Percentiles rank a stretch among this genome's conserved stretches.
These are phyloP conservation scores for Gavia stellata DNA, from an alignment of 2,113 vertebrate species.

Conservation along the genomic window DNA sequence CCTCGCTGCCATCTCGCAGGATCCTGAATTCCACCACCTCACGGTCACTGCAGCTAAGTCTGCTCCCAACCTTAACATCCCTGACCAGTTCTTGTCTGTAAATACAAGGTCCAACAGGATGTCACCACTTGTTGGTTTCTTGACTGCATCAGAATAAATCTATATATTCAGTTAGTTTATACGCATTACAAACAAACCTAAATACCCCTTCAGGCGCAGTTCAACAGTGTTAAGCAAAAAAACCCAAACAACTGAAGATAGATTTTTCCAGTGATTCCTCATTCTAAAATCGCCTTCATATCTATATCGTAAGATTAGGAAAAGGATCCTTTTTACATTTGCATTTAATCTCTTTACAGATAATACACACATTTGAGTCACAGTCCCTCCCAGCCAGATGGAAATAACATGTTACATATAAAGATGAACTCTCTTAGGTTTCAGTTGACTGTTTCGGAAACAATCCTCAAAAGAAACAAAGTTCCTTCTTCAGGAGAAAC, in stretches of 20 bases:
- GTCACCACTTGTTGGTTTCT: neutral
- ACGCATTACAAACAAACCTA: neutral
- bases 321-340: neutral
- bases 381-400: neutral
- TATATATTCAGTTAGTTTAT: neutral
- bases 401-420: neutral
- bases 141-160: neutral
- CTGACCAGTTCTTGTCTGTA: neutral
- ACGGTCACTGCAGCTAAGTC: neutral
- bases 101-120: neutral
- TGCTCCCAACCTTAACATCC: neutral
- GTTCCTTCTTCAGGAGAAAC: neutral
- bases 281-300: neutral
- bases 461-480: neutral
- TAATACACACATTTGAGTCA: neutral
- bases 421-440: neutral
- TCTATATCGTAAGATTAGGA: accelerated
- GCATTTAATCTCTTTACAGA: neutral
- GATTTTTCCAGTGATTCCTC: neutral
- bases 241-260: no score
- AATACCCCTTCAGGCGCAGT: neutral
- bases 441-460: neutral
- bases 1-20: neutral
- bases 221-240: neutral
- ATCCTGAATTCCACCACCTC: neutral